A percentile compares a stretch with the other conserved stretches of the same genome.
Evolutionary conservation across 1,140 invertebrate species (phyloP).

Genomic region (Myzus persicae): DNA sequence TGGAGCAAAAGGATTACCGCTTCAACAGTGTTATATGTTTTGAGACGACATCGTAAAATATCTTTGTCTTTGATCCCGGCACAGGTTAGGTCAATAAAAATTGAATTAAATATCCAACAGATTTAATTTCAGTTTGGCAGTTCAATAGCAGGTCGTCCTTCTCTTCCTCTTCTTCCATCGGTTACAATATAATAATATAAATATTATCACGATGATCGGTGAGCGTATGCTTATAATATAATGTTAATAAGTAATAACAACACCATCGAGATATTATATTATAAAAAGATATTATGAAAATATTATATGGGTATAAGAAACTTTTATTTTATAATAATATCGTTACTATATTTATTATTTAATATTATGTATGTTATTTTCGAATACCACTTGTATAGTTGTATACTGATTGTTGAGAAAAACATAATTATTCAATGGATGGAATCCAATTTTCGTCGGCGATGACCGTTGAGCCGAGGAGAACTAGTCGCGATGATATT

Average conservation of each 20-base stretch:
- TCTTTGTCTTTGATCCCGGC: background rate
- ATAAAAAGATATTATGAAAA: no score
- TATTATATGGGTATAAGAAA: background rate
- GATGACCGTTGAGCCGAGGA: background rate
- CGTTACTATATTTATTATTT: background rate
- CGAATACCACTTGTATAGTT: background rate
- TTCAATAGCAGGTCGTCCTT: background rate
- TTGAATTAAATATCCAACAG: background rate
- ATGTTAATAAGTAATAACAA: background rate
- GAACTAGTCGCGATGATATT: background rate
- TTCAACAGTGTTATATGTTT: background rate
- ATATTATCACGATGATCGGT: background rate
- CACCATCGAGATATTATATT: background rate
- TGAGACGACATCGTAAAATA: background rate
- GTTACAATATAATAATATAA: background rate
- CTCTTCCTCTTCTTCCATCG: background rate
- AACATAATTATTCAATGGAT: background rate
- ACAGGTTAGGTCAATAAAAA: background rate
- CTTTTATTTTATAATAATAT: background rate
- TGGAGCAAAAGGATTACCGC: background rate
- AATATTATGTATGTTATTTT: background rate
- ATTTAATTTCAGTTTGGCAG: background rate
- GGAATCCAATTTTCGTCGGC: background rate
- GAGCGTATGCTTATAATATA: background rate
- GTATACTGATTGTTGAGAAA: background rate